Evolutionary conservation across 2,888 invertebrate genomes (phyloP).

Genomic region (Drosophila neotestacea): DNA sequence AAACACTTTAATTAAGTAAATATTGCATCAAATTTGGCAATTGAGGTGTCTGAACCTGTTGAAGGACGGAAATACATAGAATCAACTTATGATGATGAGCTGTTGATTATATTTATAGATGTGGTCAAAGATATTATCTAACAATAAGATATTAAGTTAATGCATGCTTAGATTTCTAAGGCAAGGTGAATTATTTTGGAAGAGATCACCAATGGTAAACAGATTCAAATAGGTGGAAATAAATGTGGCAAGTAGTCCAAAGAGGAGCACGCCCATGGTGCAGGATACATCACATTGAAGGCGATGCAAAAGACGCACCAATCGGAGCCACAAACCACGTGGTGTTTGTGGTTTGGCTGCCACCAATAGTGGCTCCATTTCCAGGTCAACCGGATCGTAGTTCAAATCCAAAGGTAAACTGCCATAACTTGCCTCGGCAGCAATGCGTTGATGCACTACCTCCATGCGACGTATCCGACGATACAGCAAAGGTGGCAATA

Average conservation of each 20-base stretch:
- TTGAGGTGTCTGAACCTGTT: conserved; percentile 65
- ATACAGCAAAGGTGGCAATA: conserved; percentile 93
- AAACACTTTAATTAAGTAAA: conserved; percentile 60
- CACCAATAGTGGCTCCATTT: conserved; percentile 62
- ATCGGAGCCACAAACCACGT: conserved; percentile 64
- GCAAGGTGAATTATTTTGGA: conserved; percentile 90
- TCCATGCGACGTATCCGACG: conserved; percentile 88
- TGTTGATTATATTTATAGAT: conserved; percentile 21
- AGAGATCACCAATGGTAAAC: conserved; percentile 88
- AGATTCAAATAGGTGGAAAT: conserved; percentile 91
- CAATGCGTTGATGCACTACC: conserved; percentile 81
- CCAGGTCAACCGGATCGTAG: conserved; percentile 75
- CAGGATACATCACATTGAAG: conserved; percentile 86
- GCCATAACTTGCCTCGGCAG: conserved; percentile 82
- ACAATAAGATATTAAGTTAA: conserved; percentile 30
- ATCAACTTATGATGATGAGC: conserved; percentile 36
- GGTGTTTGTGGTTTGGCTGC: conserved; percentile 43
- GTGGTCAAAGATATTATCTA: conserved; percentile 16
- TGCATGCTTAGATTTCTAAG: conserved; percentile 86
- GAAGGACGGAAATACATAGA: conserved; percentile 60
- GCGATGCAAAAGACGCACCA: conserved; percentile 66
- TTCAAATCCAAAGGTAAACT: conserved; percentile 82
- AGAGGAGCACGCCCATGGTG: conserved; percentile 87
- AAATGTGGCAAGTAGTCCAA: conserved; percentile 89
- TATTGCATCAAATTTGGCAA: conserved; percentile 56